phyloP scores from a whole-genome alignment of 2,797 vertebrate genomes.

The Melanotaenia nigrans region DNA sequence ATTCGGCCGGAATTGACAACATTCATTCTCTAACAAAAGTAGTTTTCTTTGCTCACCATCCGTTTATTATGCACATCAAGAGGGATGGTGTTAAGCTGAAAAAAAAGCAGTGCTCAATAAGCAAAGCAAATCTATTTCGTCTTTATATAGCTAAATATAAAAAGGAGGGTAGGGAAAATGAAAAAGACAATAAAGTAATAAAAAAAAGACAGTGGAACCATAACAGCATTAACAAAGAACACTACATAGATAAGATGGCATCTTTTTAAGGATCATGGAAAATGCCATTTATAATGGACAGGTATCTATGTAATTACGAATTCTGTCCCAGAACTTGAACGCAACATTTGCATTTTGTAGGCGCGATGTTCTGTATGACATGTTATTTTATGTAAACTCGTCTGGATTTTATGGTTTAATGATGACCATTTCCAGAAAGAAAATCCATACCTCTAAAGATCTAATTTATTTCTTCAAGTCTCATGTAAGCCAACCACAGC shows the following conservation, averaged over 20 bases:
- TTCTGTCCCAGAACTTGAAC: conserved; percentile 16
- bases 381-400: neutral
- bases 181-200: no score
- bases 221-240: no score
- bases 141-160: neutral
- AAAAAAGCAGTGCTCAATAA: conserved; percentile 13
- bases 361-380: no score
- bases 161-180: neutral
- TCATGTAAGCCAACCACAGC: neutral
- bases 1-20: conserved; percentile 42
- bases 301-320: neutral
- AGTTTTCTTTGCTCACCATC: conserved; percentile 26
- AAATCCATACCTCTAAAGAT: neutral
- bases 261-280: conserved; percentile 32
- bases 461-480: neutral
- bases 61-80: conserved; percentile 18
- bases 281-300: conserved; percentile 7
- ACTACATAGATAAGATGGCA: neutral
- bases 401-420: conserved; percentile 2
- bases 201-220: no score
- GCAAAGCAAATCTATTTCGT: conserved; percentile 11
- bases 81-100: conserved; percentile 14
- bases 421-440: conserved; percentile 2
- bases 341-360: conserved; percentile 6
- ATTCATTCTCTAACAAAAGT: conserved; percentile 46